A percentile compares a stretch with the other conserved stretches of the same genome.
Conservation (phyloP, 2,113 vertebrate species). For the Sturnus vulgaris region DNA sequence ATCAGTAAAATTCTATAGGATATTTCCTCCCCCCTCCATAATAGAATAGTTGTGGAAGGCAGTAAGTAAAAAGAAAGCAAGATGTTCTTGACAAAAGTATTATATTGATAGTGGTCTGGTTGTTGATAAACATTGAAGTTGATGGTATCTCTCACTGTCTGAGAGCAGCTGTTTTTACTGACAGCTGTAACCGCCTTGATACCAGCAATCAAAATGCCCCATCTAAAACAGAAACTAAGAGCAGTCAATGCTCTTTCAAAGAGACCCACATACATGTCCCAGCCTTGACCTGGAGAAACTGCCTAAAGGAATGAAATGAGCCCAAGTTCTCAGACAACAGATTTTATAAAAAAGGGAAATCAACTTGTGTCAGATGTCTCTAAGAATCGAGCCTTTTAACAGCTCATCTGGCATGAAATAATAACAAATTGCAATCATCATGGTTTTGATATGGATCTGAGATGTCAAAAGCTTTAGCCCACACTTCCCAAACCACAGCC, state of each 20-base stretch:
- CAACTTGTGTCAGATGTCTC: not conserved
- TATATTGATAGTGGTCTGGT: not conserved
- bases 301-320: not conserved
- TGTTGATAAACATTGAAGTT: not conserved
- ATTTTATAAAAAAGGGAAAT: not conserved
- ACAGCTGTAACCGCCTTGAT: not conserved
- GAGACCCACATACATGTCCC: not conserved
- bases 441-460: not conserved
- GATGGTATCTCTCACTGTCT: not conserved
- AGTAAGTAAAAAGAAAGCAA: not conserved
- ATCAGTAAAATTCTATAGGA: not conserved
- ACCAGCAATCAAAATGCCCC: not conserved
- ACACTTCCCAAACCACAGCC: not conserved
- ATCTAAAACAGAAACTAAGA: not conserved
- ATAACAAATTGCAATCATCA: not conserved
- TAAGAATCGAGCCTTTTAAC: not conserved
- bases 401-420: not conserved
- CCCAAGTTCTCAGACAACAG: not conserved
- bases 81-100: not conserved
- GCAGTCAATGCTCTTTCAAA: not conserved
- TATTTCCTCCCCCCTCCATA: not conserved
- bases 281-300: not conserved
- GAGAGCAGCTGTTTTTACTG: not conserved
- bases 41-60: not conserved
- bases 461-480: not conserved